phyloP scores from a whole-genome alignment of 2,888 invertebrate genomes.

The Chelonus formosanus region DNA sequence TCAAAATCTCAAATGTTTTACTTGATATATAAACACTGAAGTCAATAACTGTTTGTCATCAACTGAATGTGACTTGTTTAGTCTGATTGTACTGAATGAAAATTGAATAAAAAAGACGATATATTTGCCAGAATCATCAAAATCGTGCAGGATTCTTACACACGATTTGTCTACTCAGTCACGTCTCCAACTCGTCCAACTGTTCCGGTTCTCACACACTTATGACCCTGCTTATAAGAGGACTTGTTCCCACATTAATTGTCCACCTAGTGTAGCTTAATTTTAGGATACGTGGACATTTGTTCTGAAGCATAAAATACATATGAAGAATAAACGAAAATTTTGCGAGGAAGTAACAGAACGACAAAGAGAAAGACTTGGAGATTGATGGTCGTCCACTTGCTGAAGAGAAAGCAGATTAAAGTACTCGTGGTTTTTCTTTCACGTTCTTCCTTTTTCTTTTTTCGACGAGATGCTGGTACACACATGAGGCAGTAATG shows the following conservation, averaged over 20 bases:
- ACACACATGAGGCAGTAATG: slow-evolving; percentile 17
- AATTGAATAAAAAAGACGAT: too few relatives aligned
- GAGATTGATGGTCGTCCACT: slow-evolving; percentile 26
- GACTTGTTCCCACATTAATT: slow-evolving; percentile 58
- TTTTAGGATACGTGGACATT: slow-evolving; percentile 45
- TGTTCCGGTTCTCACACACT: slow-evolving; percentile 62
- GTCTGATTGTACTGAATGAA: too few relatives aligned
- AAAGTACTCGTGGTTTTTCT: slow-evolving; percentile 29
- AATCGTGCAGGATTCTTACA: slow-evolving; percentile 37
- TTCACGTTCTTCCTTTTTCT: slow-evolving; percentile 31
- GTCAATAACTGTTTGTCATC: too few relatives aligned
- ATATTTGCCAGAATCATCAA: slow-evolving; percentile 20
- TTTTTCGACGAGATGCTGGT: slow-evolving; percentile 11
- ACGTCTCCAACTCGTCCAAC: slow-evolving; percentile 49
- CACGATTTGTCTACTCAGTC: slow-evolving; percentile 53
- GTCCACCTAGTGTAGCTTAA: slow-evolving; percentile 44
- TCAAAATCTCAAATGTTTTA: too few relatives aligned
- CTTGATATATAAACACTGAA: too few relatives aligned
- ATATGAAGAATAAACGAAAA: slow-evolving; percentile 26
- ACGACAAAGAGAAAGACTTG: slow-evolving; percentile 4
- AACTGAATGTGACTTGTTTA: too few relatives aligned
- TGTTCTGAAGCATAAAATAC: slow-evolving; percentile 1
- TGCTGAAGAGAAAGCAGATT: slow-evolving; percentile 30
- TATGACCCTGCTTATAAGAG: slow-evolving; percentile 51
- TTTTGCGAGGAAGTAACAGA: slow-evolving; percentile 35